Evolutionary conservation across 2,797 vertebrate genomes (phyloP), one percentile per base, ranked within the genome.

Genomic region (Erpetoichthys calabaricus): DNA sequence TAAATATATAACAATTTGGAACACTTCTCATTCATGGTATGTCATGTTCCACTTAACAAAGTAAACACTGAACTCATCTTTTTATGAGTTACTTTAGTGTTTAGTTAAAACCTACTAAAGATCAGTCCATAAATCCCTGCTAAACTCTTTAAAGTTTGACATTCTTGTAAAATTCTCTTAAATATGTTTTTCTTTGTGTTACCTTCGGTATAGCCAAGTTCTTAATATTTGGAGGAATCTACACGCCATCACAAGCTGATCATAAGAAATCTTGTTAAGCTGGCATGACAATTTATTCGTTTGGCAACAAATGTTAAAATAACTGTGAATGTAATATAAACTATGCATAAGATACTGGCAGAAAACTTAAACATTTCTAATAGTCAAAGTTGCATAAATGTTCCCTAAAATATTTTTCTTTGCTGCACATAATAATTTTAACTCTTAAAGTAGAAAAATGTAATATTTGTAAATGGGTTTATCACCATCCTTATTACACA

Each of bases 351-450:
- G 65, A 62, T 60, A 58, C 71, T 71, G 70, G 63, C 66, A 65
- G 64, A 62, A 53, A 47, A 7, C 53, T 61, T 55, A 57, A 45
- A 44, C 56, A 53, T 62, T 53, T 51, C 51, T 58, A 25, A 25
- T 25, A 25, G 25, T 25, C 25, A 25, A 25, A 25, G 25, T 25
- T 80, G 80, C 73, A 80, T 71, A 75, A 81, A 83, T 77, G 67
- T 73, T 80, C 76, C 74, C 74, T 73, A 25, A 25, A 25, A 25
- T 25, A 25, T 25, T 25, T 25, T 1, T 25, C 25, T 25, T 25
- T 25, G 25, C 25, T 25, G 25, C 25, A 25, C 25, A 25, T 25
- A 25, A 25, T 25, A 25, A 25, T 25, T 25, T 25, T 25, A 25
- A 25, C 25, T 25, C 25, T 25, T 25, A 25, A 25, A 25, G 25